Base-by-base conservation (phyloP, 2,888 invertebrate genomes). In the Andricus quercusramuli region DNA sequence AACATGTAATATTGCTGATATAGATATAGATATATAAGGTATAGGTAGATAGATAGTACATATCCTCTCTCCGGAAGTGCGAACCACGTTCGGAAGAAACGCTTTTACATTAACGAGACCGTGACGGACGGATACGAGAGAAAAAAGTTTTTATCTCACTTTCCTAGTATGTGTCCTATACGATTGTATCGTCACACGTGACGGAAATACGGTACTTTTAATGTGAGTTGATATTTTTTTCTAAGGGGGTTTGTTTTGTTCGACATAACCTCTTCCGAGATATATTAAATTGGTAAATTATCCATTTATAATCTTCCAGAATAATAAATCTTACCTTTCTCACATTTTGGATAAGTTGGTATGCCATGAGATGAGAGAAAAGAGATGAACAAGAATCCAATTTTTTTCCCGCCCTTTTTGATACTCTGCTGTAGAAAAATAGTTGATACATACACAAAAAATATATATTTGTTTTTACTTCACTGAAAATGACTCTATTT, bases 1-100 rank as follows among this genome's bases (percentile, higher is more conserved):
- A 79, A 82, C 80, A 78, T 83, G 77, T 81, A 81, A 79, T 82
- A 77, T 82, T 84, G 32, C 32, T 74, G 62, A 51, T 74, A 20
- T 32, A 74, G 20, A 32, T 29, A 13, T 56, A 25, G 44, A 20
- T 56, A 47, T 44, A 15, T 41, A 41, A 41, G 11, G 41, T 13
- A 44, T 47, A 17, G 15, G 15, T 37, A 70, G 29, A 70, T 25
- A 22, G 25, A 20, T 47, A 68, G 44, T 22, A 32, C 51, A 20
- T 74, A 51, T 74, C 20, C 51, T 29, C 51, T 15, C 11, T 25
- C 25, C 51, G 70, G 51, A 70, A 70, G 32, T 56, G 56, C n/a
- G n/a, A 74, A 29, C 20, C 13, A 56, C 32, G n/a, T 37, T 74
- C 51, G 9, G 51, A 51, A 74, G 70, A 47, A 68, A 47, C 22